These are phyloP conservation scores for Anableps anableps DNA, from an alignment of 2,797 vertebrate species.

Conservation along the genomic window DNA sequence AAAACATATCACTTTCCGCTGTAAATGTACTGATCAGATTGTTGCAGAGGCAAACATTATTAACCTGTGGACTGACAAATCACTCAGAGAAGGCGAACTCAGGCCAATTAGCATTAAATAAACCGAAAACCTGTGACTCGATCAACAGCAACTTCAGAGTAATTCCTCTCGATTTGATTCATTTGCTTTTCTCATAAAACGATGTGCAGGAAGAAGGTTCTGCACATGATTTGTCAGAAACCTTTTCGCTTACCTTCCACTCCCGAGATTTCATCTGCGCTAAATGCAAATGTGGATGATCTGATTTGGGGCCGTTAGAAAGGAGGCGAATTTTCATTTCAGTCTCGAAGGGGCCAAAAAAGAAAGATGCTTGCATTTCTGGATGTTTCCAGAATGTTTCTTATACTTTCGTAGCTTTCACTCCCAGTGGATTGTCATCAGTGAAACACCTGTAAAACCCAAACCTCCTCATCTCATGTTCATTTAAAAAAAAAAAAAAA, in stretches of 20 bases:
- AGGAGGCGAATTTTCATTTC: slow-evolving; percentile 23
- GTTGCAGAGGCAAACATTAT: slow-evolving; percentile 56
- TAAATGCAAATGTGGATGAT: slow-evolving; percentile 19
- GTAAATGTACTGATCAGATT: slow-evolving; percentile 49
- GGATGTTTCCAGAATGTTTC: background rate
- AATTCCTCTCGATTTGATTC: slow-evolving; percentile 39
- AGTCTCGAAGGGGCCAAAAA: background rate
- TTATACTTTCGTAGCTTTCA: slow-evolving; percentile 2
- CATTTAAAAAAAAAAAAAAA: too few species aligned
- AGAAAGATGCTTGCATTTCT: slow-evolving; percentile 2
- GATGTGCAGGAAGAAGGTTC: slow-evolving; percentile 1
- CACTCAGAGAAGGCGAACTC: background rate
- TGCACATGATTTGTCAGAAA: slow-evolving; percentile 12
- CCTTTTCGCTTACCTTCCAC: slow-evolving; percentile 6
- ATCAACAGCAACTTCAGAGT: slow-evolving; percentile 1
- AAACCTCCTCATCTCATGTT: background rate
- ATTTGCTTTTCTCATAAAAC: slow-evolving; percentile 25
- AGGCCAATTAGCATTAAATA: slow-evolving; percentile 18
- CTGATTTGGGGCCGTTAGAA: slow-evolving; percentile 7
- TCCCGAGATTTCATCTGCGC: slow-evolving; percentile 26
- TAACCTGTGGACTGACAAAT: slow-evolving; percentile 25
- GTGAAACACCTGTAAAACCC: background rate
- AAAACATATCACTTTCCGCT: slow-evolving; percentile 67
- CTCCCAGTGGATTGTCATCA: background rate
- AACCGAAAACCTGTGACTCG: background rate